Evolutionary conservation across 2,888 invertebrate genomes (phyloP).

Genomic region (Tenthredo notha): DNA sequence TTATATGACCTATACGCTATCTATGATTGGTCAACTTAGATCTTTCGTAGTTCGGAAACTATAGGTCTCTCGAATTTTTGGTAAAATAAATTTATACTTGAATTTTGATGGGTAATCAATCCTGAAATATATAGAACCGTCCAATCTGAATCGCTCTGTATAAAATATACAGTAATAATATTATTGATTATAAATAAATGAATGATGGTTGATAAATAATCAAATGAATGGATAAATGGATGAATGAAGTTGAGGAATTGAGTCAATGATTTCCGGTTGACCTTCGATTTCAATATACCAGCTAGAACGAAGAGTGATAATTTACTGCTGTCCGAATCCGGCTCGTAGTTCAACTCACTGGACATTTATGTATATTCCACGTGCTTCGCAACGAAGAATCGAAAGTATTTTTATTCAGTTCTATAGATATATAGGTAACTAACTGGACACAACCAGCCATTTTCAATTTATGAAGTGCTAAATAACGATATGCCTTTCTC

Average conservation of each 20-base stretch:
- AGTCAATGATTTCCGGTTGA: slow-evolving; percentile 23
- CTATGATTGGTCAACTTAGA: no score
- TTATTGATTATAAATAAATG: not conserved
- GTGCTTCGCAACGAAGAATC: slow-evolving; percentile 6
- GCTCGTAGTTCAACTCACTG: not conserved
- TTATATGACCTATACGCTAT: no score
- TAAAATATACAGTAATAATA: not conserved
- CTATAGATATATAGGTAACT: not conserved
- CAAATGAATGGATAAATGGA: not conserved
- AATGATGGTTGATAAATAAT: not conserved
- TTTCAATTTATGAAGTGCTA: slow-evolving; percentile 11
- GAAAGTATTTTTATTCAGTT: slow-evolving; percentile 36
- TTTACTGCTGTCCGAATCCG: not conserved
- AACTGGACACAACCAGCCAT: not conserved
- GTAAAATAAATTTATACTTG: no score
- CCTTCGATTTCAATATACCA: slow-evolving; percentile 22
- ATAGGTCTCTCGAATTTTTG: no score
- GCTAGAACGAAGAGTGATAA: not conserved
- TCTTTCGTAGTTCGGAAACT: no score
- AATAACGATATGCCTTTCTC: slow-evolving; percentile 31
- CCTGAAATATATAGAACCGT: no score
- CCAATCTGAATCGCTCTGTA: no score
- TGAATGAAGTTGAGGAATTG: not conserved
- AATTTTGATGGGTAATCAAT: no score
- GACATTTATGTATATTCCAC: not conserved